These are phyloP conservation scores for Styela plicata DNA, from an alignment of 23 tunicate genomes.

Conservation along the genomic window DNA sequence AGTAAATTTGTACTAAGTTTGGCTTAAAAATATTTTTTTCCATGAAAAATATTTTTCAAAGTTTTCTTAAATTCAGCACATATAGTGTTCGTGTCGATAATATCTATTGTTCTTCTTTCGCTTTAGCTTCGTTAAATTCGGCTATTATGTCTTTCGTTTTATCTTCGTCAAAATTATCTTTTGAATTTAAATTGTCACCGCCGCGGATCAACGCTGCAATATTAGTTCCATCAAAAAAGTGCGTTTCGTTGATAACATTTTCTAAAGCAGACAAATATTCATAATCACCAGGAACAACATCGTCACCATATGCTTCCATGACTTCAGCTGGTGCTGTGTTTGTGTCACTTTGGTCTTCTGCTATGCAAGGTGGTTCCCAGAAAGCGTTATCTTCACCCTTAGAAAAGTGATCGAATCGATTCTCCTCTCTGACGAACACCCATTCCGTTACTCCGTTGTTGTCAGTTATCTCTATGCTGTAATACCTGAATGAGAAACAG, in stretches of 20 bases:
- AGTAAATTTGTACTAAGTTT: too few species aligned
- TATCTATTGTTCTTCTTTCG: too few species aligned
- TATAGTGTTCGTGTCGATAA: too few species aligned
- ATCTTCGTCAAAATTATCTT: too few species aligned
- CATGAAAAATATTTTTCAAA: too few species aligned
- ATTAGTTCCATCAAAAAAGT: too few species aligned
- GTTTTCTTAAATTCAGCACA: too few species aligned
- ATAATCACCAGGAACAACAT: background rate
- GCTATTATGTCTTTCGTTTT: too few species aligned
- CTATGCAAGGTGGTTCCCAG: slow-evolving; percentile 27
- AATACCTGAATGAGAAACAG: slow-evolving; percentile 23
- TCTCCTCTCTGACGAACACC: slow-evolving; percentile 4
- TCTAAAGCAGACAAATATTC: background rate
- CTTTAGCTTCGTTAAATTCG: too few species aligned
- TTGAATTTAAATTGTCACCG: too few species aligned
- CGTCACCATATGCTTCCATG: background rate
- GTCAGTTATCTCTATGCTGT: slow-evolving; percentile 12
- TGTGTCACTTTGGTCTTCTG: background rate
- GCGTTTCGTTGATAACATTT: background rate
- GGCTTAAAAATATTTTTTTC: too few species aligned
- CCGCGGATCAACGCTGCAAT: too few species aligned
- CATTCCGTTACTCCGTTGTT: slow-evolving; percentile 14
- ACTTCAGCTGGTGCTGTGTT: background rate
- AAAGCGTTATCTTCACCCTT: slow-evolving; percentile 7
- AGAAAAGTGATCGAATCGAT: background rate